Conservation (phyloP, 2,797 vertebrate genomes). For the Cuculus canorus region DNA sequence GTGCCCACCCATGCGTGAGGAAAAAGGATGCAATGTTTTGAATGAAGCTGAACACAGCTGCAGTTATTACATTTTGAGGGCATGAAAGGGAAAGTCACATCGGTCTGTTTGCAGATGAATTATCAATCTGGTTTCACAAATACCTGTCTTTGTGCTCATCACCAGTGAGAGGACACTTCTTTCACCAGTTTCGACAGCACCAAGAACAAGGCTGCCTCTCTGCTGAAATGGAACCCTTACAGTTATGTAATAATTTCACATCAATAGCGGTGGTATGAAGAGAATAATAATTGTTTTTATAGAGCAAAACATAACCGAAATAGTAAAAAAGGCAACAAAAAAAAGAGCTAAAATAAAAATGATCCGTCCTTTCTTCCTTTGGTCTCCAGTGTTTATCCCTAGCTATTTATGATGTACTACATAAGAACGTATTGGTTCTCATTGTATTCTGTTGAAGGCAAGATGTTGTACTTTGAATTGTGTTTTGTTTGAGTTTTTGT, state of each 20-base stretch:
- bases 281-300: neutral
- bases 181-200: constrained; percentile 19
- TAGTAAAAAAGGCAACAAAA: neutral
- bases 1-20: neutral
- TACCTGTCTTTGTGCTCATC: neutral
- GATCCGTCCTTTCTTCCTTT: neutral
- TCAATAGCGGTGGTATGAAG: rapidly evolving
- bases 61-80: neutral
- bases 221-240: constrained; percentile 21
- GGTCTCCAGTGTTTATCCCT: constrained; percentile 9
- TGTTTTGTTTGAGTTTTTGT: neutral
- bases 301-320: neutral
- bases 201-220: neutral
- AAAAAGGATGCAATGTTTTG: neutral
- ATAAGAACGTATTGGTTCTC: neutral
- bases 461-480: constrained; percentile 12
- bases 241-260: neutral
- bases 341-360: constrained; percentile 41
- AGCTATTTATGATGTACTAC: neutral
- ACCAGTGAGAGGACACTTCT: neutral
- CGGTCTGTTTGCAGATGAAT: constrained; percentile 1
- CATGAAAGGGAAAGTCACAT: neutral
- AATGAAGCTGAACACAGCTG: neutral
- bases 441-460: neutral
- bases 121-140: neutral